phyloP scores from a whole-genome alignment of 2,797 vertebrate genomes.

The Poeciliopsis infans region DNA sequence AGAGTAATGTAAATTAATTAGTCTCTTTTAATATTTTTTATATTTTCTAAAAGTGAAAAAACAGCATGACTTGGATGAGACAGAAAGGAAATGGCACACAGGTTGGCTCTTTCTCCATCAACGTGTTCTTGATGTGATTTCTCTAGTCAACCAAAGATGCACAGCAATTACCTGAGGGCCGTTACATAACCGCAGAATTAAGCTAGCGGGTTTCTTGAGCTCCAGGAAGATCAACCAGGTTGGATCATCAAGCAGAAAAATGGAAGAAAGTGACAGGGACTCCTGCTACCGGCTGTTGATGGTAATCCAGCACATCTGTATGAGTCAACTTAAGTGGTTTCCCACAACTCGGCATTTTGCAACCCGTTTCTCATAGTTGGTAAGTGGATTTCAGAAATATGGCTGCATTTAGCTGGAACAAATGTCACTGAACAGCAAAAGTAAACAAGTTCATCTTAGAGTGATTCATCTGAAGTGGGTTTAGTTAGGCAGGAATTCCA shows the following conservation, averaged over 20 bases:
- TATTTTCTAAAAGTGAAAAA: slow-evolving; percentile 17
- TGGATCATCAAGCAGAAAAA: slow-evolving; percentile 69
- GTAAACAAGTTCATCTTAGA: not conserved
- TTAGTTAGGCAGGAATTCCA: not conserved
- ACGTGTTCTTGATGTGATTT: slow-evolving; percentile 58
- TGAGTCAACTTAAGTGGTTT: slow-evolving; percentile 36
- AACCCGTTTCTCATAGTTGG: slow-evolving; percentile 30
- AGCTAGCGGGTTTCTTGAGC: slow-evolving; percentile 50
- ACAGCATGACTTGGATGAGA: not conserved
- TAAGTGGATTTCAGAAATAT: slow-evolving; percentile 3
- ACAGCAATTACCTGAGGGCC: slow-evolving; percentile 59
- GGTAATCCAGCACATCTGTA: slow-evolving; percentile 52
- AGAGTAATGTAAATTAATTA: slow-evolving; percentile 1
- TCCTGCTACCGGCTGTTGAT: slow-evolving; percentile 52
- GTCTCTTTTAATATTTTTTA: not conserved
- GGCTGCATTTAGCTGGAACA: not conserved
- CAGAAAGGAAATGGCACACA: slow-evolving; percentile 41
- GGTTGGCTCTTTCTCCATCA: slow-evolving; percentile 52
- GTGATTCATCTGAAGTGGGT: not conserved
- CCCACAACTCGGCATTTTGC: slow-evolving; percentile 40
- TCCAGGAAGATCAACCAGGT: slow-evolving; percentile 65
- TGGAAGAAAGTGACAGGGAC: slow-evolving; percentile 71
- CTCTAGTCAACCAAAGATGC: slow-evolving; percentile 63
- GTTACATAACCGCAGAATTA: slow-evolving; percentile 57
- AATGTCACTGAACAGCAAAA: slow-evolving; percentile 2